Percentiles rank a stretch among this genome's conserved stretches.
Conservation (phyloP, 2,888 invertebrate genomes). For the Cerceris ruficornis region DNA sequence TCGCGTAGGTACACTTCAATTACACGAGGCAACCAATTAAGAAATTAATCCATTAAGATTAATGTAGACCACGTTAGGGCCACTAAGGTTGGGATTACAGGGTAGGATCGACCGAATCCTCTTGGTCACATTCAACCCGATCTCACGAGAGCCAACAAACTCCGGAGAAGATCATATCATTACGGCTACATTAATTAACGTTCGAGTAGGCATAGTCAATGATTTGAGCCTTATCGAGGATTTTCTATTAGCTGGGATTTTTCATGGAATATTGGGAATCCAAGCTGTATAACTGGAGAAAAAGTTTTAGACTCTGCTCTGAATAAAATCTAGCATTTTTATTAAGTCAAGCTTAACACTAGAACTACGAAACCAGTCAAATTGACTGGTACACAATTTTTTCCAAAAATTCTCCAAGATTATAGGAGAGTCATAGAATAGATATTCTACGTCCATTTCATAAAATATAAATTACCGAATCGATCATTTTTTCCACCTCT, state of each 20-base stretch:
- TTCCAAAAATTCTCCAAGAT: too few relatives aligned
- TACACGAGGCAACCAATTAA: slow-evolving; percentile 75
- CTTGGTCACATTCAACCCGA: slow-evolving; percentile 3
- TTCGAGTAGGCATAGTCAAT: background rate
- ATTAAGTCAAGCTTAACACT: too few relatives aligned
- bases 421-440: too few relatives aligned
- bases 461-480: too few relatives aligned
- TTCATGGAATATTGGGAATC: too few relatives aligned
- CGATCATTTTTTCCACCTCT: too few relatives aligned
- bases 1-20: slow-evolving; percentile 59
- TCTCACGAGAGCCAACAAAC: slow-evolving; percentile 20
- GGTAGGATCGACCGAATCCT: slow-evolving; percentile 2
- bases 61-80: slow-evolving; percentile 44
- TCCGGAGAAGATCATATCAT: slow-evolving; percentile 29
- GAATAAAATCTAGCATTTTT: too few relatives aligned
- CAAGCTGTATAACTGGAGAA: too few relatives aligned
- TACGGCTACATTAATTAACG: slow-evolving; percentile 42
- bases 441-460: too few relatives aligned
- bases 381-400: too few relatives aligned
- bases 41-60: slow-evolving; percentile 78
- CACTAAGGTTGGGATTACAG: slow-evolving; percentile 2
- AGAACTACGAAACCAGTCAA: too few relatives aligned
- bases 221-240: background rate
- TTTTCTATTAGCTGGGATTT: background rate
- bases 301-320: too few relatives aligned